Conservation (phyloP, 1,140 invertebrate genomes). For the Brachionus rubens region DNA sequence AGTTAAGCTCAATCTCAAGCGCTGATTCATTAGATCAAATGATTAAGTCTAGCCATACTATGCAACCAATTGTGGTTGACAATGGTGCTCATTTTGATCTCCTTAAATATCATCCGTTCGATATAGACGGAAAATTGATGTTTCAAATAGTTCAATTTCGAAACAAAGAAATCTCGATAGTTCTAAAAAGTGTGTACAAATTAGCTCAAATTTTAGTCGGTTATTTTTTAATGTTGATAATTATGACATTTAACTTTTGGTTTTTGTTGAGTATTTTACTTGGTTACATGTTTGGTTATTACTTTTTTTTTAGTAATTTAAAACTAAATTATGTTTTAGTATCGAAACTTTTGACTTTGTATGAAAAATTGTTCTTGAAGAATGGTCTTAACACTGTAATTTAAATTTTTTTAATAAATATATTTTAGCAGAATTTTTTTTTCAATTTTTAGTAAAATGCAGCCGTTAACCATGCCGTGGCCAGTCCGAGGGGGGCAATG, state of each 20-base stretch:
- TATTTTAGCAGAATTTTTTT: no score
- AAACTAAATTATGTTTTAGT: conserved; percentile 23
- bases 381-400: no score
- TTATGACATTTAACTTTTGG: conserved; percentile 29
- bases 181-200: conserved; percentile 18
- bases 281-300: conserved; percentile 21
- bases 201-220: background rate
- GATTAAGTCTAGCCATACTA: background rate
- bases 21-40: background rate
- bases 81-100: conserved; percentile 20
- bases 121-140: background rate
- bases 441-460: no score
- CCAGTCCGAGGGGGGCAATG: no score
- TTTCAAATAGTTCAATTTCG: conserved; percentile 25
- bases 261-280: conserved; percentile 20
- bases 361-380: background rate
- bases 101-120: conserved; percentile 20
- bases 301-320: conserved; percentile 22
- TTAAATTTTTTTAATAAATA: no score
- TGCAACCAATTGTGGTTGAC: background rate
- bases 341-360: conserved; percentile 6
- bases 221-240: background rate
- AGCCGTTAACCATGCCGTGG: no score
- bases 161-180: background rate
- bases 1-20: background rate